phyloP scores from a whole-genome alignment of 2,888 invertebrate species.

The Drosophila paranaensis region DNA sequence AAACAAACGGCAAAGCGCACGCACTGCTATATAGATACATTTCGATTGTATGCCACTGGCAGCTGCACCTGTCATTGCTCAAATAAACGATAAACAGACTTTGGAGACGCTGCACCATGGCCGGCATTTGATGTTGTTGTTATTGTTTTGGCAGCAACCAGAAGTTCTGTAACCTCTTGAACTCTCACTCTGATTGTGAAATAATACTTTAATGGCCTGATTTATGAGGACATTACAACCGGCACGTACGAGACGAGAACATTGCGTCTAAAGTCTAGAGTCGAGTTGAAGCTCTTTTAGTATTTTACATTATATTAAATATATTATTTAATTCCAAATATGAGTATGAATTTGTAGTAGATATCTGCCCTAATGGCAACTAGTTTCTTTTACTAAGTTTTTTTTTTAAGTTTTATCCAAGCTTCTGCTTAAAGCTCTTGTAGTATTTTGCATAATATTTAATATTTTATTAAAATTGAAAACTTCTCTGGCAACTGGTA shows the following conservation, averaged over 20 bases:
- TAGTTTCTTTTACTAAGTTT: neutral
- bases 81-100: conserved; percentile 74
- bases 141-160: conserved; percentile 14
- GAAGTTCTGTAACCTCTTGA: conserved; percentile 64
- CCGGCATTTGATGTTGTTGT: conserved; percentile 50
- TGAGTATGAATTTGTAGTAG: neutral
- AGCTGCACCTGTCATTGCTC: conserved; percentile 78
- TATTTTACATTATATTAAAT: neutral
- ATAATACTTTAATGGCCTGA: conserved; percentile 45
- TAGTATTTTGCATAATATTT: no score
- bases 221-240: conserved; percentile 26
- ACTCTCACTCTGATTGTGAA: conserved; percentile 54
- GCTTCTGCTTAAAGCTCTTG: no score
- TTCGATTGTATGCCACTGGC: conserved; percentile 61
- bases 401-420: neutral
- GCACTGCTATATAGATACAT: conserved; percentile 48
- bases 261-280: conserved; percentile 2
- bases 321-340: neutral
- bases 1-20: conserved; percentile 65
- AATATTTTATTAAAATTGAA: no score
- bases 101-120: conserved; percentile 57
- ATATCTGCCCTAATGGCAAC: neutral
- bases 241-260: conserved; percentile 30
- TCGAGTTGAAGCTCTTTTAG: neutral
- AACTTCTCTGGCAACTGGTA: no score